Evolutionary conservation across 2,888 invertebrate species (phyloP).

Genomic region (Dione juno): DNA sequence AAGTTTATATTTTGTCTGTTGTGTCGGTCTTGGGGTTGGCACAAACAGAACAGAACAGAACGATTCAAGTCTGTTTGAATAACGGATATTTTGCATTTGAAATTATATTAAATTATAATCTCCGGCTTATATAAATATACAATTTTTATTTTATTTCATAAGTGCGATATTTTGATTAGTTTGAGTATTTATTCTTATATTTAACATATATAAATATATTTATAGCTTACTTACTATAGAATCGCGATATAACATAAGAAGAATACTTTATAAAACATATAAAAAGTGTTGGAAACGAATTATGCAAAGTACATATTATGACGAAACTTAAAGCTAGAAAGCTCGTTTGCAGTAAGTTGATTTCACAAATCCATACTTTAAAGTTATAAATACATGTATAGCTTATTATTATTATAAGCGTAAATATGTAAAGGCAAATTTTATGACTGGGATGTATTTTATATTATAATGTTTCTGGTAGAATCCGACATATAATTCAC

Average conservation of each 20-base stretch:
- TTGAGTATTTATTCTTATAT: too few relatives aligned
- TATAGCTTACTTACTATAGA: background rate
- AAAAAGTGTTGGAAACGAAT: background rate
- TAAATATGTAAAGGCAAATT: background rate
- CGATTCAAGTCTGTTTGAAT: background rate
- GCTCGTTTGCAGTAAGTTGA: constrained; percentile 10
- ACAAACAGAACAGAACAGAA: background rate
- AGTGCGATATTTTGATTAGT: too few relatives aligned
- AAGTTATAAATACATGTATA: constrained; percentile 13
- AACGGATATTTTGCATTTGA: background rate
- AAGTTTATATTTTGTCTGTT: background rate
- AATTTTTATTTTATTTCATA: background rate
- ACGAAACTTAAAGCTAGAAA: constrained; percentile 45
- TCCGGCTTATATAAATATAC: too few relatives aligned
- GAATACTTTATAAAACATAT: background rate
- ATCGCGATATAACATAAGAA: background rate
- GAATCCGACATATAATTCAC: constrained; percentile 51
- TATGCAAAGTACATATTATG: constrained; percentile 17
- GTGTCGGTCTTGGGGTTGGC: background rate
- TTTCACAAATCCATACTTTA: constrained; percentile 29
- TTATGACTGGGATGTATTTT: constrained; percentile 19
- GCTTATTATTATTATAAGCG: background rate
- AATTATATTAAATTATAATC: background rate
- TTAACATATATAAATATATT: background rate
- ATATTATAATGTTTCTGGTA: constrained; percentile 20